These are phyloP conservation scores for Cataglyphis cursor DNA, from an alignment of 2,888 invertebrate genomes.

Conservation along the genomic window DNA sequence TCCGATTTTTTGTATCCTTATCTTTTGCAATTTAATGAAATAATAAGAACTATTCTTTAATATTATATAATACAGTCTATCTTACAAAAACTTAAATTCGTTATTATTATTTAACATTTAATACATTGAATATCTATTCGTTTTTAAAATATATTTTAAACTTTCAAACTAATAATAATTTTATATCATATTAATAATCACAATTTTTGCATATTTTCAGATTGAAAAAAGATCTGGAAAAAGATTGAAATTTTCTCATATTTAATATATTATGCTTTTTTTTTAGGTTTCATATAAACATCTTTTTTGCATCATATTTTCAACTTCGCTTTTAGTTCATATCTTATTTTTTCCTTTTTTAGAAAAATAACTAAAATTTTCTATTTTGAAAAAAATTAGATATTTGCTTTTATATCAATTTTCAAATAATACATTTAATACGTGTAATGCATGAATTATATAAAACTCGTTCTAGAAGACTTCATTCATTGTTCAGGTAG, in stretches of 20 bases:
- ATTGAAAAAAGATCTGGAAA: not conserved
- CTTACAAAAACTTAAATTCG: not conserved
- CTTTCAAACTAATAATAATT: not conserved
- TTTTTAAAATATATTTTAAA: not conserved
- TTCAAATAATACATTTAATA: not conserved
- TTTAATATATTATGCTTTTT: not conserved
- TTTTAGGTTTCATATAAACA: not conserved
- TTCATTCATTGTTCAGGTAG: slow-evolving; percentile 16
- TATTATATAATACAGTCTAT: not conserved
- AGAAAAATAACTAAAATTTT: not conserved
- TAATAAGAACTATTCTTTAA: not conserved
- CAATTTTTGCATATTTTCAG: not conserved
- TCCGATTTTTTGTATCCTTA: slow-evolving; percentile 2
- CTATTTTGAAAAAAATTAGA: not conserved
- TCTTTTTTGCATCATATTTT: not conserved
- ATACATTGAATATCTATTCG: not conserved
- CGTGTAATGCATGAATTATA: not conserved
- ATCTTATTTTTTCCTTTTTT: not conserved
- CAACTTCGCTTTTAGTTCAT: not conserved
- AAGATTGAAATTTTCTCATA: not conserved
- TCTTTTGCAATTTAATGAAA: not conserved
- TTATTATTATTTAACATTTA: not conserved
- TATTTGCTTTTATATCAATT: not conserved
- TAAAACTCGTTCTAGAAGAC: not conserved
- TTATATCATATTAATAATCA: slow-evolving; percentile 2